Conservation (phyloP, 2,797 vertebrate species). For the Coluber constrictor region DNA sequence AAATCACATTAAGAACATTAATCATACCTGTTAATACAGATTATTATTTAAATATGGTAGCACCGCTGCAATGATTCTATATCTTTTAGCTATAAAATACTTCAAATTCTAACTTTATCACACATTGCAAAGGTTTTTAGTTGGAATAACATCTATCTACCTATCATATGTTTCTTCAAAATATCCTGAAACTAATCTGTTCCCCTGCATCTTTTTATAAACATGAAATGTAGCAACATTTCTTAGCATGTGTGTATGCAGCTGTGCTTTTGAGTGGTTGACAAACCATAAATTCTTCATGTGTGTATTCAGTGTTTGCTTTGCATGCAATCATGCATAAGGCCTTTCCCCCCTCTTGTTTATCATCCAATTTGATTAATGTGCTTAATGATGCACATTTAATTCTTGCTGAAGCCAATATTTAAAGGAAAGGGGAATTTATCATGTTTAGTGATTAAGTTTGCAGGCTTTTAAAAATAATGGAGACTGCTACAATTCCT, state of each 20-base stretch:
- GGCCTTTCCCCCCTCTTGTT: not conserved
- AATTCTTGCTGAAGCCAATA: not conserved
- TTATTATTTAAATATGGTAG: not conserved
- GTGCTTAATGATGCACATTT: not conserved
- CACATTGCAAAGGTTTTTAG: not conserved
- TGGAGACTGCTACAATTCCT: not conserved
- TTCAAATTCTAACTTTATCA: not conserved
- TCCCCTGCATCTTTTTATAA: constrained; percentile 28
- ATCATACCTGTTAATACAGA: not conserved
- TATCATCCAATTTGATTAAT: not conserved
- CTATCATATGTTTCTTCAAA: constrained; percentile 51
- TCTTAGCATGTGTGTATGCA: constrained; percentile 24
- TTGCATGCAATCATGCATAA: not conserved
- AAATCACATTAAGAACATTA: not conserved
- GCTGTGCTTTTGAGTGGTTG: constrained; percentile 37
- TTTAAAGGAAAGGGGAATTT: not conserved
- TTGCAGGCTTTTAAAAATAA: not conserved
- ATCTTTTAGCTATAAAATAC: not conserved
- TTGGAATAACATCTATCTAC: not conserved
- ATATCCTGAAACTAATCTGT: constrained; percentile 42
- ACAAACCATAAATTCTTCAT: constrained; percentile 46
- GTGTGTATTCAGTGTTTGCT: constrained; percentile 35
- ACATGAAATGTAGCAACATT: constrained; percentile 31
- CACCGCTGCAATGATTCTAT: not conserved
- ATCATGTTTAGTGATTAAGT: not conserved